These are phyloP conservation scores for Eclectus roratus DNA, from an alignment of 2,113 vertebrate species.

Conservation along the genomic window DNA sequence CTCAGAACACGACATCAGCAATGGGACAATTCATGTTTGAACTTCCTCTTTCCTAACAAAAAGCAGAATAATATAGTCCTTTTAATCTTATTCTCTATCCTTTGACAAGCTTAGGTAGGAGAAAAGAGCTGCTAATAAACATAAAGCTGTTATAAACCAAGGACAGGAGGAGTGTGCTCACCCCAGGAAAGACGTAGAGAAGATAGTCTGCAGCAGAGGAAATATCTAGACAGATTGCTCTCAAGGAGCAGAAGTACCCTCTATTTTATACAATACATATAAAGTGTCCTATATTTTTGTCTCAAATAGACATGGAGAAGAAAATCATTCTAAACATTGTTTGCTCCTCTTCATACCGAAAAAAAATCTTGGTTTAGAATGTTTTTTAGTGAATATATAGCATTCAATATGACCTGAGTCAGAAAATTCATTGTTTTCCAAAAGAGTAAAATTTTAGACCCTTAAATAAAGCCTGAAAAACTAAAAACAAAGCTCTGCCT, in stretches of 20 bases:
- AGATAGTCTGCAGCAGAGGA: not conserved
- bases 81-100: not conserved
- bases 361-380: not conserved
- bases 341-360: not conserved
- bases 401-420: not conserved
- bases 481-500: not conserved
- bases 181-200: not conserved
- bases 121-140: conserved; percentile 34
- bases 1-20: not conserved
- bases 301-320: not conserved
- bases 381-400: not conserved
- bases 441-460: not conserved
- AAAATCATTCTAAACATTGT: not conserved
- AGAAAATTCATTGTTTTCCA: not conserved
- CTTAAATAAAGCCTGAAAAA: not conserved
- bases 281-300: not conserved
- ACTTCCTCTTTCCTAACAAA: not conserved
- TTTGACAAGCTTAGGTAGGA: not conserved
- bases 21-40: not conserved
- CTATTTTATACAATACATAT: not conserved
- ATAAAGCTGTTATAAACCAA: conserved; percentile 23
- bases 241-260: not conserved
- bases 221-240: not conserved
- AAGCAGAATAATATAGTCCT: not conserved
- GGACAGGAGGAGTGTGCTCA: not conserved